Evolutionary conservation across 1,140 invertebrate species (phyloP), one percentile per base, ranked within the genome.

Genomic region (Philopotamus ludificatus): DNA sequence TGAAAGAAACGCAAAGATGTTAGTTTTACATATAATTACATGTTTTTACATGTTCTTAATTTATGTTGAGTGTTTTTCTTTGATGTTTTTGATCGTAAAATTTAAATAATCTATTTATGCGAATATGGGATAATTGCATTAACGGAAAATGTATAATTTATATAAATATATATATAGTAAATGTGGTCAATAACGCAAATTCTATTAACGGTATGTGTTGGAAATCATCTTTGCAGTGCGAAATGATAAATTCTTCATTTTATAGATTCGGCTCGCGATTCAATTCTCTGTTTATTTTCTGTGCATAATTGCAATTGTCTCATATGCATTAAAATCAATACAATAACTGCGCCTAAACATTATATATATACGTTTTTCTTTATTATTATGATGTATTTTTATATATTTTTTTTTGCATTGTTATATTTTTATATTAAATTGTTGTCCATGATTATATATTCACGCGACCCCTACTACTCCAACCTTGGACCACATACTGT

Each of bases 381-480:
- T 4, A 34, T 39, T 47, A 15, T 47, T 47, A 9, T 47, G 4
- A 7, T 15, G 8, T 47, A 47, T 47, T 47, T 47, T 15, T 9
- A 10, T 54, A n/a, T 26, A 15, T 22, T 51, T 7, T 51, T 51
- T 51, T 23, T 21, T 15, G 7, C n/a, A 54, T 54, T 25, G 18
- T 26, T 44, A 20, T 60, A 44, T 60, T 10, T 45, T 41, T 57
- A 18, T 45, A 60, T 60, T 44, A 60, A 44, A 44, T 45, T 60
- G 57, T 60, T 60, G 44, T 60, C 42, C 21, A 47, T 47, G 21
- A 25, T 57, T 68, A 42, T 68, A 59, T 42, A 51, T 53, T 41
- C 62, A 44, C 45, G 22, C 21, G 20, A n/a, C 71, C 76, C 74
- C 73, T 71, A 67, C 73, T 74, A 73, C 74, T 72, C 66, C 65